Conservation (phyloP, 2,113 vertebrate genomes). For the Ariopsis seemanni region DNA sequence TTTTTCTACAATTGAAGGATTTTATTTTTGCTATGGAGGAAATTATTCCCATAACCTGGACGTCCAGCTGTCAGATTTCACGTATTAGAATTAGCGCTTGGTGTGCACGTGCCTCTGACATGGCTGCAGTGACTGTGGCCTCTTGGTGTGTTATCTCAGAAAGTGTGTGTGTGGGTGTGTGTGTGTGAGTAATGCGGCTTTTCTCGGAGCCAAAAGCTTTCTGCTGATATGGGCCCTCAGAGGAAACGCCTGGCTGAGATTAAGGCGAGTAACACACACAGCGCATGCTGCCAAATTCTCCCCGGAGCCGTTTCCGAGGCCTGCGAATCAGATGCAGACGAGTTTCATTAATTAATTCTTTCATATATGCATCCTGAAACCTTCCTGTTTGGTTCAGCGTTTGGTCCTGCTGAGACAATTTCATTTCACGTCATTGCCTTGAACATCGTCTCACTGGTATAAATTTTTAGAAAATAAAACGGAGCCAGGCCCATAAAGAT, state of each 20-base stretch:
- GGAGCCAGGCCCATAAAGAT: background rate
- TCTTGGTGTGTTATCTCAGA: conserved; percentile 20
- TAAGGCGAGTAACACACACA: conserved; percentile 51
- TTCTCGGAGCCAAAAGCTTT: conserved; percentile 65
- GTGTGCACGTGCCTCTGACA: conserved; percentile 61
- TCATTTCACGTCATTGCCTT: background rate
- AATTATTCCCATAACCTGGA: background rate
- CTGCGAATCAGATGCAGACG: conserved; percentile 34
- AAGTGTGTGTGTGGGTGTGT: conserved; percentile 27
- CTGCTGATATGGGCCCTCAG: conserved; percentile 65
- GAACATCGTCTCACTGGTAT: background rate
- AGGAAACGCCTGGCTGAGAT: conserved; percentile 62
- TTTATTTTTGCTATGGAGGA: background rate
- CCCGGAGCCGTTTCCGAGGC: conserved; percentile 8
- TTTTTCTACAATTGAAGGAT: background rate
- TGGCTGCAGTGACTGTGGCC: conserved; percentile 17
- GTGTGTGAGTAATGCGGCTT: conserved; percentile 67
- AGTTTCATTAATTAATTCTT: background rate
- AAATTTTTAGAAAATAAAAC: background rate
- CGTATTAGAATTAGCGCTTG: conserved; percentile 40
- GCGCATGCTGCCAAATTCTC: conserved; percentile 39
- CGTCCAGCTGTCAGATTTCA: conserved; percentile 10
- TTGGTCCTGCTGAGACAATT: background rate
- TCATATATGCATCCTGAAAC: background rate
- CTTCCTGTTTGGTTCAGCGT: background rate